These are phyloP conservation scores for Neofelis nebulosa DNA, from an alignment of 2,113 vertebrate species.

Conservation along the genomic window DNA sequence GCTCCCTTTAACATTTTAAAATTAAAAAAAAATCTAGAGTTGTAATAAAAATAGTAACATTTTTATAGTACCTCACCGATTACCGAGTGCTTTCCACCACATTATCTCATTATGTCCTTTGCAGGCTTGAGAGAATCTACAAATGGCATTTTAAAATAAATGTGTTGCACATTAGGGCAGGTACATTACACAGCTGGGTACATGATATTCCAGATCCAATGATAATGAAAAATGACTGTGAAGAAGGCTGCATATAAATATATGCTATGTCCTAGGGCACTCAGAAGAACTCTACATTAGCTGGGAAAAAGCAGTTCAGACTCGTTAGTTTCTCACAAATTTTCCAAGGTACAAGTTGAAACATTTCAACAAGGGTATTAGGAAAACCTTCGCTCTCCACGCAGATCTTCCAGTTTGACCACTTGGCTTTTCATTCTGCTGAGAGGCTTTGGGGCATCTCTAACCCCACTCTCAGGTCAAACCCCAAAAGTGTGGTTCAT, in stretches of 20 bases:
- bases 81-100: constrained; percentile 45
- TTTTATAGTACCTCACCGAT: constrained; percentile 54
- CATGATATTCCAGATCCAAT: background rate
- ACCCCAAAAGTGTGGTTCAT: background rate
- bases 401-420: background rate
- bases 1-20: constrained; percentile 41
- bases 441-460: background rate
- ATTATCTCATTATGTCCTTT: constrained; percentile 65
- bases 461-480: background rate
- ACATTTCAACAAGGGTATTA: background rate
- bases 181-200: constrained; percentile 52
- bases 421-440: background rate
- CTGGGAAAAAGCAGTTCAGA: background rate
- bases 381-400: background rate
- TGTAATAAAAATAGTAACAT: constrained; percentile 59
- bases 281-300: background rate
- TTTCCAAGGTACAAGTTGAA: background rate
- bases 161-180: constrained; percentile 34
- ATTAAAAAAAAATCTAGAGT: background rate
- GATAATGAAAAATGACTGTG: background rate
- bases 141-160: constrained; percentile 64
- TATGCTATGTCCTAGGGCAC: background rate
- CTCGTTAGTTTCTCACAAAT: background rate
- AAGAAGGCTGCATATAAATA: background rate
- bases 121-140: constrained; percentile 53